phyloP scores from a whole-genome alignment of 2,888 invertebrate species.

The Macrosiphum euphorbiae region DNA sequence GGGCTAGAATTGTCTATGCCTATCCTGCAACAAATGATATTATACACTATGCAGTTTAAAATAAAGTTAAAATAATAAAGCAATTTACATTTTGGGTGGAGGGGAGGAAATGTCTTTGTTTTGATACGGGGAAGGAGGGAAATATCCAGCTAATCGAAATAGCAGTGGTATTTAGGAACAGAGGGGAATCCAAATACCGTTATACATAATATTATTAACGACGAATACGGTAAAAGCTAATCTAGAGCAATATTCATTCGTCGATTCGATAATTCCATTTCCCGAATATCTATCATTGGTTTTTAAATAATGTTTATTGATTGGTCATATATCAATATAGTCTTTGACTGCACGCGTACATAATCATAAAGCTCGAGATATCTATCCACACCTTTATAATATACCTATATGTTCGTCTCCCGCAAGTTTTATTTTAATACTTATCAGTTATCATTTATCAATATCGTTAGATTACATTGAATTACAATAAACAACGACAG shows the following conservation, averaged over 20 bases:
- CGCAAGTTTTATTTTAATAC: not conserved
- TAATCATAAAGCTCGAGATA: not conserved
- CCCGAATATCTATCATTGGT: not conserved
- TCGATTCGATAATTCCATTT: not conserved
- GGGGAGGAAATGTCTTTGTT: no score
- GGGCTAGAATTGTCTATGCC: no score
- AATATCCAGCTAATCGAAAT: not conserved
- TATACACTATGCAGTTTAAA: no score
- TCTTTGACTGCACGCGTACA: not conserved
- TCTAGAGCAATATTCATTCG: not conserved
- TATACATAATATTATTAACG: not conserved
- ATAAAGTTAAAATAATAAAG: no score
- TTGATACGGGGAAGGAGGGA: not conserved
- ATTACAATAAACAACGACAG: not conserved
- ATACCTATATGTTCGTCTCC: no score
- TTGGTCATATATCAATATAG: not conserved
- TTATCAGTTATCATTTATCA: not conserved
- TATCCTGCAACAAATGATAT: no score
- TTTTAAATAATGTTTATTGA: not conserved
- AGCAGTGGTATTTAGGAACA: not conserved
- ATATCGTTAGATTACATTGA: not conserved
- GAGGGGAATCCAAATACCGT: not conserved
- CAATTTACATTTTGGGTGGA: no score
- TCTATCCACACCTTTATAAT: not conserved
- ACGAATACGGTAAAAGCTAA: not conserved